These are phyloP conservation scores for Junonia oenone DNA, from an alignment of 2,888 invertebrate genomes.

Conservation along the genomic window DNA sequence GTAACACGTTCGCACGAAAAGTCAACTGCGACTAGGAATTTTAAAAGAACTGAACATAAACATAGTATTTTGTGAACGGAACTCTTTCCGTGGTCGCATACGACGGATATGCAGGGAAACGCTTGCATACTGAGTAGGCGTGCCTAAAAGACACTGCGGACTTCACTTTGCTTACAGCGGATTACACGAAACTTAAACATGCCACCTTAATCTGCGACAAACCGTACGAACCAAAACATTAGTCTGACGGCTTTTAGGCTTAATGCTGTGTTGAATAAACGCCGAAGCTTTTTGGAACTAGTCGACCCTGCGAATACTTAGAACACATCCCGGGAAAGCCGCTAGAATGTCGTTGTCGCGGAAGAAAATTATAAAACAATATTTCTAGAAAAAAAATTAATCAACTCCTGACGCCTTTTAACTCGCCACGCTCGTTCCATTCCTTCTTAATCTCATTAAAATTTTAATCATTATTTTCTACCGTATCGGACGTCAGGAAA, in stretches of 20 bases:
- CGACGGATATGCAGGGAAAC: slow-evolving; percentile 76
- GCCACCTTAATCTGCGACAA: slow-evolving; percentile 69
- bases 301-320: not conserved
- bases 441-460: slow-evolving; percentile 64
- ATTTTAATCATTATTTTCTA: slow-evolving; percentile 58
- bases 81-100: slow-evolving; percentile 73
- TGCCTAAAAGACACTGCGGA: slow-evolving; percentile 78
- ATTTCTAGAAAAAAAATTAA: slow-evolving; percentile 32
- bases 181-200: slow-evolving; percentile 74
- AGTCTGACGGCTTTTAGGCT: slow-evolving; percentile 49
- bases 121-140: slow-evolving; percentile 78
- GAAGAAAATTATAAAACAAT: slow-evolving; percentile 39
- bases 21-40: slow-evolving; percentile 69
- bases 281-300: slow-evolving; percentile 20
- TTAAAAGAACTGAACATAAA: slow-evolving; percentile 73
- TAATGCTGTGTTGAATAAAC: slow-evolving; percentile 33
- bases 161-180: slow-evolving; percentile 71
- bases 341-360: slow-evolving; percentile 21
- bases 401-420: slow-evolving; percentile 31
- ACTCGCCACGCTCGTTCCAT: slow-evolving; percentile 13
- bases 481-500: slow-evolving; percentile 49
- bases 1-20: slow-evolving; percentile 68
- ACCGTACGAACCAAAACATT: slow-evolving; percentile 52
- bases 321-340: not conserved
- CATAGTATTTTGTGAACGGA: slow-evolving; percentile 76